phyloP scores from a whole-genome alignment of 1,140 invertebrate species.

The Leptestheria dahalacensis region DNA sequence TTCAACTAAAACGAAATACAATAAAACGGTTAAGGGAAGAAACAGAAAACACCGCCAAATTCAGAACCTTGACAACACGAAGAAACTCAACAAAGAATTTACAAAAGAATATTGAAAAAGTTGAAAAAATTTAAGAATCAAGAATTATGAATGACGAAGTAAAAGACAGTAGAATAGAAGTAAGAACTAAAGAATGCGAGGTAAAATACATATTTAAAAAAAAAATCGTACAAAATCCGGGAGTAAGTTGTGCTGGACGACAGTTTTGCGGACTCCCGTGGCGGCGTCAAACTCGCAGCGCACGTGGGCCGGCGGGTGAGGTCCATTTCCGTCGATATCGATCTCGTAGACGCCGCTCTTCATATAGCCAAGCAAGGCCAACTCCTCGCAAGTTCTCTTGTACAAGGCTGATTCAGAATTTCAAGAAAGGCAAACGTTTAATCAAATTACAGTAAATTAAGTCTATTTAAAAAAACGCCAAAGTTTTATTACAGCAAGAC shows the following conservation, averaged over 20 bases:
- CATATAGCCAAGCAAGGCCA: constrained; percentile 65
- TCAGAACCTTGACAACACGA: too few species aligned
- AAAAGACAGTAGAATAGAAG: neutral
- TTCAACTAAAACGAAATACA: too few species aligned
- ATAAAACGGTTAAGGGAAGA: neutral
- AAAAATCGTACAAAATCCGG: constrained; percentile 48
- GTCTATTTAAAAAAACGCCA: constrained; percentile 7
- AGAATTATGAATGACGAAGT: too few species aligned
- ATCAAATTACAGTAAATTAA: neutral
- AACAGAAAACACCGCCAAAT: neutral
- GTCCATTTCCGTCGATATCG: constrained; percentile 84
- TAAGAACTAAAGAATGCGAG: neutral
- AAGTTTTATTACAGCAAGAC: too few species aligned
- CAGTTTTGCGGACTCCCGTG: constrained; percentile 63
- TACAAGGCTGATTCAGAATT: constrained; percentile 51
- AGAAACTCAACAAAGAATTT: too few species aligned
- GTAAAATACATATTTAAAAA: neutral
- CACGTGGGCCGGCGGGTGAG: constrained; percentile 73
- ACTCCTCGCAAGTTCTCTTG: constrained; percentile 77
- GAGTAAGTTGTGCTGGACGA: constrained; percentile 80
- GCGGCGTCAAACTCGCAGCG: constrained; percentile 77
- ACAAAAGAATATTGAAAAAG: too few species aligned
- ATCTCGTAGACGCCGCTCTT: constrained; percentile 75
- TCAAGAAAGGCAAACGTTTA: constrained; percentile 22
- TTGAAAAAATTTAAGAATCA: too few species aligned